Evolutionary conservation across 2,797 vertebrate species (phyloP), one percentile per base, ranked within the genome.

Genomic region (Phrynocephalus forsythii): DNA sequence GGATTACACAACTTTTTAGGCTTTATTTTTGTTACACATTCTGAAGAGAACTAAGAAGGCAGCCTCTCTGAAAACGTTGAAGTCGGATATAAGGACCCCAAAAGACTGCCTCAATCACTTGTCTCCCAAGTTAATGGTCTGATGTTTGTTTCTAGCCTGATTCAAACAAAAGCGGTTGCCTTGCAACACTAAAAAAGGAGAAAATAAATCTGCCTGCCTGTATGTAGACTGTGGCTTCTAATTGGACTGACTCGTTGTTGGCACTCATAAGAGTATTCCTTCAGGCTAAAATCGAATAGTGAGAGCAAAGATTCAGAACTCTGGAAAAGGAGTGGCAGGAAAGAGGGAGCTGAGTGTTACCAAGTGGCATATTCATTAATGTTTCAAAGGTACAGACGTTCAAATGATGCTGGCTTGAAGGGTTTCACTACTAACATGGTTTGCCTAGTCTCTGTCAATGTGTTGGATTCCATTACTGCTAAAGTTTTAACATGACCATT

Each of bases 381-480:
- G 52, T 78, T 85, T 78, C 63, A 85, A 77, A 78, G 84, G 26
- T 52, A 78, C 63, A 78, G 63, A 28, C 75, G 78, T 22, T 60
- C 60, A 11, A 68, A 78, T 24, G 60, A 68, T 67, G 68, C n/a
- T 71, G n/a, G 38, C 48, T 68, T 48, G 60, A 78, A 26, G 63
- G 67, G 60, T 28, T 63, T 28, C 26, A 33, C n/a, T 67, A 67
- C 33, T 50, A 78, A 67, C 63, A 48, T 76, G 75, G 9, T 30
- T 68, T 67, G 44, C 3, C 77, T 38, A 76, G 33, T 33, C 15
- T 30, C 22, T 38, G 38, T 73, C 71, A 76, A n/a, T 38, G 24
- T 60, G 20, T 72, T 72, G 44, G 50, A 4, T 52, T 20, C 56
- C 24, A 66, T 48, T 84, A 44, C 24, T 75, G 30, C 9, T 75